phyloP scores from a whole-genome alignment of 2,797 vertebrate genomes.

The Peromyscus aztecus region DNA sequence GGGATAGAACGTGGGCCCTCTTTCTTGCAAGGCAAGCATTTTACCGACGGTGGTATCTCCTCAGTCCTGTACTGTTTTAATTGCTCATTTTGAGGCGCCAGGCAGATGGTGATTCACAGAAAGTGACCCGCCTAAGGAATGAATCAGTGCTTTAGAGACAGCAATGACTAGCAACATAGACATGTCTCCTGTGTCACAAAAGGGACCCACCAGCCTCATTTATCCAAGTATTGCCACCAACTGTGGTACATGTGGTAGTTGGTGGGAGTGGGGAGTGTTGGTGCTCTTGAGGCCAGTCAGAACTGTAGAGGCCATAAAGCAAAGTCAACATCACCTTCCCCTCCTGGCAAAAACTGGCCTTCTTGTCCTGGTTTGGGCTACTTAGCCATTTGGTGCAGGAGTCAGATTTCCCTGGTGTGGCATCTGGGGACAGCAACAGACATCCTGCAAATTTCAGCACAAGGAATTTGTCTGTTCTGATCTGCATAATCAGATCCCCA shows the following conservation, averaged over 20 bases:
- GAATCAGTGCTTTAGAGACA: not conserved
- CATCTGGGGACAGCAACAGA: slow-evolving; percentile 73
- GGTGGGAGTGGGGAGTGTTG: not conserved
- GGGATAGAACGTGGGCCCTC: not conserved
- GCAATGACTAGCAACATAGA: not conserved
- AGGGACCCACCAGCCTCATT: not conserved
- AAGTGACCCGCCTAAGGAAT: not conserved
- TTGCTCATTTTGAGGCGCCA: not conserved
- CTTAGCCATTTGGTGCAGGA: slow-evolving; percentile 68
- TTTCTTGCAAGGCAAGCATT: not conserved
- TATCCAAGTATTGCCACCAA: not conserved
- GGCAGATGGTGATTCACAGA: not conserved
- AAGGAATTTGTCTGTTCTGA: slow-evolving; percentile 74
- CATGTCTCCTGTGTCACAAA: not conserved
- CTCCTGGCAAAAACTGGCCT: slow-evolving; percentile 62
- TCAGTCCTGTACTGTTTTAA: not conserved
- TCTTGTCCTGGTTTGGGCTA: slow-evolving; percentile 73
- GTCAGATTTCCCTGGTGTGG: slow-evolving; percentile 75
- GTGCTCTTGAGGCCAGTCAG: not conserved
- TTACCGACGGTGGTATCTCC: too few species aligned
- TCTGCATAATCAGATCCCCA: slow-evolving; percentile 73
- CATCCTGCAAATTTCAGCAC: slow-evolving; percentile 37
- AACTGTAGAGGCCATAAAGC: slow-evolving; percentile 32
- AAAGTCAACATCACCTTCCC: slow-evolving; percentile 48
- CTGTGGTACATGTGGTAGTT: not conserved